Evolutionary conservation across 2,888 invertebrate species (phyloP), one percentile per base, ranked within the genome.

Genomic region (Agrypnus murinus): DNA sequence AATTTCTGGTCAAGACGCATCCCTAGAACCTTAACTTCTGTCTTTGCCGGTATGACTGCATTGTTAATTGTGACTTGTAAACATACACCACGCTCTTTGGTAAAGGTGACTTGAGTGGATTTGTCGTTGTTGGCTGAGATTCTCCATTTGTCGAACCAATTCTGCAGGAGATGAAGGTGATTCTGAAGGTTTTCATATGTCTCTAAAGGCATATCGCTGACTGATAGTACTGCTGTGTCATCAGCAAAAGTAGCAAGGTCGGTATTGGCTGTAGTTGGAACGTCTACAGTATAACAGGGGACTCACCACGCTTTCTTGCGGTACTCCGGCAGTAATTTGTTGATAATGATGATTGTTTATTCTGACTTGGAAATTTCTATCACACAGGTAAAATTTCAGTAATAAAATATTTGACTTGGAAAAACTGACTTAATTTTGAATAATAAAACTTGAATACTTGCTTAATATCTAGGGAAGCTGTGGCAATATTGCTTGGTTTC

Each of bases 61-160:
- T 19, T 46, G 17, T 46, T 46, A 10, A 17, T 46, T 17, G 46
- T 46, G 14, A 46, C 46, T 46, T 17, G 46, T 46, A 14, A 19
- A 46, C 9, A 46, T 46, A 19, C 15, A 15, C 46, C 10, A 7
- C 19, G 46, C 15, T 46, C 19, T 7, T 46, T 46, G 17, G 46
- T 46, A 46, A 46, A 46, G 2, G 17, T 46, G 10, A 46, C 46
- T 15, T 46, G 17, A 19, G 9, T 19, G 15, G 17, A 46, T 4
- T 46, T 46, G 46, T 19, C 8, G 19, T 46, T 46, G 10, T 46
- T 46, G 6, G 19, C 19, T 14, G 14, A 10, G 14, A 43, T 14
- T 43, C n/a, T 9, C 10, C 40, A n/a, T n/a, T 36, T 36, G 36
- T 36, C 3, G n/a, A 36, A 36, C 3, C 9, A 36, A 36, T 36